Percentiles rank a stretch among this genome's conserved stretches.
phyloP scores from a whole-genome alignment of 1,140 invertebrate genomes.

The Lordiphosa stackelbergi region DNA sequence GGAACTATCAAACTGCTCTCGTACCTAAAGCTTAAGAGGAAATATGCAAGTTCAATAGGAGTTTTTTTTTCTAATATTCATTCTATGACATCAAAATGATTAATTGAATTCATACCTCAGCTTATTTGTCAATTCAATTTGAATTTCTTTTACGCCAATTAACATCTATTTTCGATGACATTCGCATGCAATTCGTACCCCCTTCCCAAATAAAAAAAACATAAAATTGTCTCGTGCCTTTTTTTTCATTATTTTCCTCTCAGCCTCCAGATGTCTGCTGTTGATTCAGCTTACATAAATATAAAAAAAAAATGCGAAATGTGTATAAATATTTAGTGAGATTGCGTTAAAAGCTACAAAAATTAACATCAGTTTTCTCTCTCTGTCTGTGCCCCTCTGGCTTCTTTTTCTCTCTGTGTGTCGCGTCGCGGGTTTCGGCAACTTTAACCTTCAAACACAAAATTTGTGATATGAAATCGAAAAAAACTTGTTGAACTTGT shows the following conservation, averaged over 20 bases:
- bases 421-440: conserved; percentile 19
- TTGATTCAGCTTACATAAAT: conserved; percentile 60
- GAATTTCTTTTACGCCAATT: too few relatives aligned
- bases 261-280: conserved; percentile 4
- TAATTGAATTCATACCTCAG: too few relatives aligned
- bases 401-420: conserved; percentile 1
- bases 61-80: too few relatives aligned
- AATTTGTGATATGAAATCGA: conserved; percentile 25
- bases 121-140: too few relatives aligned
- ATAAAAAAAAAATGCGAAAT: conserved; percentile 21
- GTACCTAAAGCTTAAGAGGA: too few relatives aligned
- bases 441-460: conserved; percentile 57
- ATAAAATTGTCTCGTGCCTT: not conserved
- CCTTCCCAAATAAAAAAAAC: too few relatives aligned
- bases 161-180: too few relatives aligned
- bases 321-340: conserved; percentile 58
- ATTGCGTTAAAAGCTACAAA: conserved; percentile 48
- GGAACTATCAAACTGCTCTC: too few relatives aligned
- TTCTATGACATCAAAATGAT: too few relatives aligned
- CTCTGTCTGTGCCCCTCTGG: conserved; percentile 10
- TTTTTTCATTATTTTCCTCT: too few relatives aligned
- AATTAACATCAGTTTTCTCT: conserved; percentile 53
- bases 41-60: too few relatives aligned
- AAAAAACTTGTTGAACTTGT: conserved; percentile 64
- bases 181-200: too few relatives aligned